These are phyloP conservation scores for Agrypnus murinus DNA, from an alignment of 2,888 invertebrate genomes.

Conservation along the genomic window DNA sequence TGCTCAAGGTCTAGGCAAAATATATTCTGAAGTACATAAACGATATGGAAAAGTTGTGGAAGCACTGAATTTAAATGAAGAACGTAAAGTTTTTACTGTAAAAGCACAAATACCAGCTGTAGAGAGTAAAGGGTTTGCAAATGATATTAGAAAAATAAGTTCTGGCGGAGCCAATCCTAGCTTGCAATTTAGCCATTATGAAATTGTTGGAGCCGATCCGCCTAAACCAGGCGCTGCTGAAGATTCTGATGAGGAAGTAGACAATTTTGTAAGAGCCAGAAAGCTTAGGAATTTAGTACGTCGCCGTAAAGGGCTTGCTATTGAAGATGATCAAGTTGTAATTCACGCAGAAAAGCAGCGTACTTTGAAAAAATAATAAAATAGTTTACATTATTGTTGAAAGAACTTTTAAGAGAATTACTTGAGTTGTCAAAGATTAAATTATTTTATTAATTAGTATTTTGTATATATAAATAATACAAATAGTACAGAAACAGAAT, in stretches of 20 bases:
- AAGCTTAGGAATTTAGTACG: slow-evolving; percentile 33
- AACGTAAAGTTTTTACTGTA: slow-evolving; percentile 93
- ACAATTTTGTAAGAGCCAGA: slow-evolving; percentile 13
- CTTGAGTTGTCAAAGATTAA: too few relatives aligned
- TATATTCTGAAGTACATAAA: slow-evolving; percentile 80
- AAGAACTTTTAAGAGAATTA: too few relatives aligned
- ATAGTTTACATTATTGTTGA: too few relatives aligned
- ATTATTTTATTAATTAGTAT: too few relatives aligned
- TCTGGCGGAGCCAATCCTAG: slow-evolving; percentile 97
- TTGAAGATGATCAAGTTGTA: slow-evolving; percentile 36
- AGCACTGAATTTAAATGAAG: slow-evolving; percentile 92
- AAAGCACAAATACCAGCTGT: slow-evolving; percentile 94
- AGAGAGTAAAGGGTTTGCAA: slow-evolving; percentile 96
- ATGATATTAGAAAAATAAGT: slow-evolving; percentile 95
- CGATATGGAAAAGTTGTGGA: slow-evolving; percentile 89
- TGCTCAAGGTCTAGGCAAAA: slow-evolving; percentile 60
- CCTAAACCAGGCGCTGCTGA: slow-evolving; percentile 9
- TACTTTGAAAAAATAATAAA: slow-evolving; percentile 35
- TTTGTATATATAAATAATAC: too few relatives aligned
- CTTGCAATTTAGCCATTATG: slow-evolving; percentile 97
- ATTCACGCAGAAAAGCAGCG: slow-evolving; percentile 40
- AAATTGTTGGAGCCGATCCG: slow-evolving; percentile 75
- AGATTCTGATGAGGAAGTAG: slow-evolving; percentile 29
- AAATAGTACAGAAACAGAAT: too few relatives aligned
- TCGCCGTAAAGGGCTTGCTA: slow-evolving; percentile 32